Evolutionary conservation across 2,888 invertebrate species (phyloP), one percentile per base, ranked within the genome.

Genomic region (Drosophila differens): DNA sequence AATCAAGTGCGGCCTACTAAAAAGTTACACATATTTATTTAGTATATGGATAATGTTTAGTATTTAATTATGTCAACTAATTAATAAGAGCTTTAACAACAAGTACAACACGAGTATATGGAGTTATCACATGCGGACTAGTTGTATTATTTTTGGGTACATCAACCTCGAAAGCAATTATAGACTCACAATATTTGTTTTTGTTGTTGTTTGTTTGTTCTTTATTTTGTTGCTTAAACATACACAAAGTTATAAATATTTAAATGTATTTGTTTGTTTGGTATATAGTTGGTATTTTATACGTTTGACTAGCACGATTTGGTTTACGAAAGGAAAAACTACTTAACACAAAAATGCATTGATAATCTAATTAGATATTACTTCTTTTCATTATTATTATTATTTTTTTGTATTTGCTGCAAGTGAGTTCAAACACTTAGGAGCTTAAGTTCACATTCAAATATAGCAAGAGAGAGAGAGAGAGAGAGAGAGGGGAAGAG

Each of bases 121-220:
- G 61, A 55, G 55, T 55, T 76, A 85, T 85, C 84, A 87, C 88
- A 78, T 88, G 83, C 71, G 83, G 85, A 88, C 85, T 85, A 85
- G 88, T 74, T 74, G 75, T 80, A 71, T 54, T 35, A 53, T 32
- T 62, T 63, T 39, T 58, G 64, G 59, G 28, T 70, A 59, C 59
- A 69, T 69, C 66, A 76, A 82, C 66, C 67, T 70, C 54, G 65
- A 65, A 72, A 70, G 67, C 59, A 61, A 47, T 65, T 69, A 67
- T 88, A 84, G 84, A 89, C 84, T 88, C 84, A 73, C 61, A 59
- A 67, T 39, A 57, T 65, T 72, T 59, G 25, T 25, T 9, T 47
- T 25, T 10, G 22, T 25, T 25, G 22, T 22, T 22, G 22, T 22
- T 22, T 22, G 22, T 1, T 47, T 16, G 22, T 9, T 47, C 16